A percentile compares a stretch with the other conserved stretches of the same genome.
phyloP scores from a whole-genome alignment of 2,113 vertebrate genomes.

The Hippoglossus stenolepis region DNA sequence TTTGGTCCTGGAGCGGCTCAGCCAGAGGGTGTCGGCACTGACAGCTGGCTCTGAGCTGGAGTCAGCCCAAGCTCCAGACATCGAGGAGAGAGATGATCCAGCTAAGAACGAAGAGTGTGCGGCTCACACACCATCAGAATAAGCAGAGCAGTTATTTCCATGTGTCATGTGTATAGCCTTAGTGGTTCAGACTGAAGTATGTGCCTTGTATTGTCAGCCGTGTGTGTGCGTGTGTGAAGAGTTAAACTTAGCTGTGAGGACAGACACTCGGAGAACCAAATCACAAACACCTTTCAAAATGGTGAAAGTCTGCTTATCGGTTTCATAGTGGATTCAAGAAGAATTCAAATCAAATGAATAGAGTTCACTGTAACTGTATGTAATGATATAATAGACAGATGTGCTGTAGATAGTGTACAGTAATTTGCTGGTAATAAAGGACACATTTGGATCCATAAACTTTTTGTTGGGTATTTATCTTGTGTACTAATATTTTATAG shows the following conservation, averaged over 20 bases:
- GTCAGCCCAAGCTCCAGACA: constrained; percentile 26
- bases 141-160: constrained; percentile 9
- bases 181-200: constrained; percentile 12
- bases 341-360: not conserved
- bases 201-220: not conserved
- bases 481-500: not conserved
- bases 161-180: not conserved
- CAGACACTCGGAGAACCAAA: not conserved
- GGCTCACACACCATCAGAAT: constrained; percentile 9
- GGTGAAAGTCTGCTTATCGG: not conserved
- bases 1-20: constrained; percentile 76
- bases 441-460: not conserved
- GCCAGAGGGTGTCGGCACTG: constrained; percentile 63
- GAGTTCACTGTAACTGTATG: not conserved
- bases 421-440: constrained; percentile 37
- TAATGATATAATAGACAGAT: not conserved
- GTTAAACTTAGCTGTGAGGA: constrained; percentile 1
- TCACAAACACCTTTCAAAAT: not conserved
- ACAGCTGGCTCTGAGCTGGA: constrained; percentile 35
- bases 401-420: constrained; percentile 16
- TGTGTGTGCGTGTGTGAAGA: not conserved
- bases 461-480: not conserved
- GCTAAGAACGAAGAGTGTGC: constrained; percentile 23
- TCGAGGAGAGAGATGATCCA: constrained; percentile 21
- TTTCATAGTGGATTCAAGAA: constrained; percentile 1